Conservation (phyloP, 2,888 invertebrate species). For the Trissoscelio sp. region DNA sequence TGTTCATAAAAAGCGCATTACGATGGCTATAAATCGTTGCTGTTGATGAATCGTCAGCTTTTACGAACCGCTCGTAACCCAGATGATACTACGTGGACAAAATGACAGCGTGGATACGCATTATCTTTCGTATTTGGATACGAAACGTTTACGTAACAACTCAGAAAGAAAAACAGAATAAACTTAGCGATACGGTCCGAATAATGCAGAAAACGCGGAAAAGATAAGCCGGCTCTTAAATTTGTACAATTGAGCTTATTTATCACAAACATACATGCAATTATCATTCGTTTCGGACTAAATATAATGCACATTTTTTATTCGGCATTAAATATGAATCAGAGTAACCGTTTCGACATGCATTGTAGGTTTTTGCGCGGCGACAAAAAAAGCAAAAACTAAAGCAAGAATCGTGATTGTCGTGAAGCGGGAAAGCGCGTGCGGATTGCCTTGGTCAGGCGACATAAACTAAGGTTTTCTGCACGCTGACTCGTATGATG, state of each 20-base stretch:
- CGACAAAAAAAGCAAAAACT: background rate
- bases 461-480: constrained; percentile 53
- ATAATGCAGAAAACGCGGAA: no score
- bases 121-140: constrained; percentile 21
- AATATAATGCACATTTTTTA: background rate
- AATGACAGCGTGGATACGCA: constrained; percentile 12
- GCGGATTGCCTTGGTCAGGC: constrained; percentile 58
- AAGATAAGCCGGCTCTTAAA: constrained; percentile 13
- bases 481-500: constrained; percentile 35
- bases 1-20: constrained; percentile 9
- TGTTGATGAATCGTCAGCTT: background rate
- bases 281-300: background rate
- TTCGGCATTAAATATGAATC: background rate
- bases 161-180: background rate
- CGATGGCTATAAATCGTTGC: constrained; percentile 5
- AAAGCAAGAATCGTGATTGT: constrained; percentile 15
- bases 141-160: constrained; percentile 21
- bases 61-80: constrained; percentile 10
- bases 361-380: constrained; percentile 21
- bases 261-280: background rate
- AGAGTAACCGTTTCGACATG: constrained; percentile 23
- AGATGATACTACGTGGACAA: constrained; percentile 23
- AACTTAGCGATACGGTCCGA: background rate
- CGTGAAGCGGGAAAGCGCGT: constrained; percentile 47
- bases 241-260: background rate